Evolutionary conservation across 2,888 invertebrate species (phyloP).

Genomic region (Oxyteleia sp.): DNA sequence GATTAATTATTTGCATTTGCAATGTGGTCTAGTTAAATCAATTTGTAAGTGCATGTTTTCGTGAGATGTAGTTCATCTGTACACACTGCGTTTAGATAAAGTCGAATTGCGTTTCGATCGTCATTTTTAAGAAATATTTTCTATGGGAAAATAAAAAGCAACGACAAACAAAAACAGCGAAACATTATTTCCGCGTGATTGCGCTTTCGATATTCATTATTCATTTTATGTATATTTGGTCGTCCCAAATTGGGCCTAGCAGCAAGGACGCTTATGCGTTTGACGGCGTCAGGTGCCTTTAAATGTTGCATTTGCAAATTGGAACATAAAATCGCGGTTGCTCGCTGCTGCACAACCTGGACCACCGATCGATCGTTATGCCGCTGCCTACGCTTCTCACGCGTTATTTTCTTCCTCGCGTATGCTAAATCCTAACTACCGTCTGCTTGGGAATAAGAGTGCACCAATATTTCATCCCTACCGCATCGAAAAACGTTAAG

Average conservation of each 20-base stretch:
- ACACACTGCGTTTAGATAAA: background rate
- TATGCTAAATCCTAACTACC: constrained; percentile 60
- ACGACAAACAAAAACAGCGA: background rate
- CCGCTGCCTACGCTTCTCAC: constrained; percentile 80
- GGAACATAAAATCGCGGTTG: constrained; percentile 86
- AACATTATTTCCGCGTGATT: constrained; percentile 46
- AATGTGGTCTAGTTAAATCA: background rate
- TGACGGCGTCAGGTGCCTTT: constrained; percentile 76
- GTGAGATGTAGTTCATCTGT: background rate
- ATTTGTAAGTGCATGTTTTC: background rate
- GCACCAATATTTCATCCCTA: constrained; percentile 55
- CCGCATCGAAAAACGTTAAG: constrained; percentile 19
- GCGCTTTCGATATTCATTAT: constrained; percentile 44
- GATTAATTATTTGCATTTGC: background rate
- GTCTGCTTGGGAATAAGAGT: constrained; percentile 40
- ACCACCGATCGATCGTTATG: constrained; percentile 86
- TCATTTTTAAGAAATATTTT: background rate
- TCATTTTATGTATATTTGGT: constrained; percentile 52
- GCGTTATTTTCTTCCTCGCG: constrained; percentile 62
- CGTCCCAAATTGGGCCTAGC: constrained; percentile 62
- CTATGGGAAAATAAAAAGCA: background rate
- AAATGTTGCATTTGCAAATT: constrained; percentile 85
- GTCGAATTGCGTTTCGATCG: background rate
- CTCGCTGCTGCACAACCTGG: constrained; percentile 83
- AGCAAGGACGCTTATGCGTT: constrained; percentile 69